phyloP scores from a whole-genome alignment of 35 echinoderm and acorn worm species.

The Apostichopus californicus region DNA sequence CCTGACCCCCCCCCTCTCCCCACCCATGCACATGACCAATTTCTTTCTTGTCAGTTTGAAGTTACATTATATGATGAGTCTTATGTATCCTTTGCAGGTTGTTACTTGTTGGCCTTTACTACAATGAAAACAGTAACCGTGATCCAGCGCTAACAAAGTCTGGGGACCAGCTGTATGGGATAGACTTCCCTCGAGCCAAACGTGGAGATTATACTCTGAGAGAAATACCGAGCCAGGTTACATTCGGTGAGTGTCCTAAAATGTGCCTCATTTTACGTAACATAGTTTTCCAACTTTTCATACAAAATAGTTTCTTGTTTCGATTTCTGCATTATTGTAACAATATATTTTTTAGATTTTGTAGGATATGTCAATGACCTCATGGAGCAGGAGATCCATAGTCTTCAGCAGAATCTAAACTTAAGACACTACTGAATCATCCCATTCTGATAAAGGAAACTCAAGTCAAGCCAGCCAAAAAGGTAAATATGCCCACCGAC shows the following conservation, averaged over 20 bases:
- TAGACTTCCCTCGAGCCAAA: conserved; percentile 12
- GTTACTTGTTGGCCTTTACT: background rate
- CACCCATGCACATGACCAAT: too few species aligned
- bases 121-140: background rate
- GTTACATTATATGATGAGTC: too few species aligned
- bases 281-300: too few species aligned
- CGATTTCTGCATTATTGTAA: too few species aligned
- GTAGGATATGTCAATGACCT: background rate
- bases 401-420: background rate
- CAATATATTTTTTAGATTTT: background rate
- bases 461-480: too few species aligned
- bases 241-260: background rate
- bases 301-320: too few species aligned
- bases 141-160: background rate
- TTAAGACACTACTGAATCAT: too few species aligned
- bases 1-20: too few species aligned
- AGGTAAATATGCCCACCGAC: too few species aligned
- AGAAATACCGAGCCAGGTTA: background rate
- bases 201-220: conserved; percentile 9
- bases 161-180: background rate
- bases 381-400: background rate
- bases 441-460: too few species aligned
- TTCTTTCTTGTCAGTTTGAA: too few species aligned
- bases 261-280: too few species aligned
- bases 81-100: background rate